phyloP scores from a whole-genome alignment of 2,888 invertebrate genomes.

The Zhengitettix transpicula region DNA sequence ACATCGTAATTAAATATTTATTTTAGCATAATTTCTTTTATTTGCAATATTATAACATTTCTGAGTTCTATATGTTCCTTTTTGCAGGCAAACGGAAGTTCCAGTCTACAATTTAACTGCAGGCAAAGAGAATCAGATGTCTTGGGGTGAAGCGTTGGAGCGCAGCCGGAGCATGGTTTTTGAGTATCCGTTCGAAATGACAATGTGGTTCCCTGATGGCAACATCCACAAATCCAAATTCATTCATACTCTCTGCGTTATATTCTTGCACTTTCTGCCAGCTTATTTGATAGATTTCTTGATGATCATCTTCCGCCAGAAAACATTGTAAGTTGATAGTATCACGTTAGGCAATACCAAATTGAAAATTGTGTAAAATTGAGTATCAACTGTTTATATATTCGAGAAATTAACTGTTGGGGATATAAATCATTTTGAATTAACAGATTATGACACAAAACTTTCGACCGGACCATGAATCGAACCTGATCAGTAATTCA shows the following conservation, averaged over 20 bases:
- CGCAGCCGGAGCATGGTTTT: constrained; percentile 39
- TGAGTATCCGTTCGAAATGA: constrained; percentile 57
- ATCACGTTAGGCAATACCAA: not conserved
- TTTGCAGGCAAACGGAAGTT: constrained; percentile 21
- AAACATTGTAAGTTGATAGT: constrained; percentile 54
- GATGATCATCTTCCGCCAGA: constrained; percentile 48
- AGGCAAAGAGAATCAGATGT: constrained; percentile 57
- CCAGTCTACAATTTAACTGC: constrained; percentile 64
- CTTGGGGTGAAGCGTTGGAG: constrained; percentile 70
- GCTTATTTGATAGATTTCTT: constrained; percentile 60
- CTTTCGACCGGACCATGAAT: no score
- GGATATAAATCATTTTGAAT: no score
- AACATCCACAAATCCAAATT: constrained; percentile 48
- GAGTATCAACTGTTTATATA: no score
- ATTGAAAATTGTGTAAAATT: no score
- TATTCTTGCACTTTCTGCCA: constrained; percentile 58
- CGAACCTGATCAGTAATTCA: no score
- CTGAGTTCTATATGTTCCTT: not conserved
- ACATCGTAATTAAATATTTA: no score
- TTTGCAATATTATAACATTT: no score
- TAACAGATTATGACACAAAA: no score
- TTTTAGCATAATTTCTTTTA: no score
- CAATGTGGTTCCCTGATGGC: constrained; percentile 67
- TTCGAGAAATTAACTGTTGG: no score
- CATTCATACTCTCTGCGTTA: constrained; percentile 44